Evolutionary conservation across 1,140 invertebrate genomes (phyloP).

Genomic region (Camponotus pennsylvanicus): DNA sequence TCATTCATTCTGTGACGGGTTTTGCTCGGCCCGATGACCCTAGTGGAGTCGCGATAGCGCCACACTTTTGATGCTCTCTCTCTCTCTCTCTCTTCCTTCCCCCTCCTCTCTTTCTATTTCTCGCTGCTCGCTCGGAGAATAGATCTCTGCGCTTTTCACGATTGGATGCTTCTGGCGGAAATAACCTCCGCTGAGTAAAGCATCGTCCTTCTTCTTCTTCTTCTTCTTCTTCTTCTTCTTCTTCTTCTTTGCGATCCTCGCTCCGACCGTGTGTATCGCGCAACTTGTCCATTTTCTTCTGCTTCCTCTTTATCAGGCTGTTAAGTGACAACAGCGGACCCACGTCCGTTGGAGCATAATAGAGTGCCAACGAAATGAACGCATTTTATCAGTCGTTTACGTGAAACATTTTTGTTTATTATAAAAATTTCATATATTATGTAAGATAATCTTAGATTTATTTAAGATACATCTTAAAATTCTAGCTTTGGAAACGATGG

Average conservation of each 20-base stretch:
- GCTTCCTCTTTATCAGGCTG: slow-evolving; percentile 37
- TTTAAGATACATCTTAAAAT: too few relatives aligned
- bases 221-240: background rate
- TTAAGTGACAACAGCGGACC: background rate
- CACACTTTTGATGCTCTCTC: slow-evolving; percentile 22
- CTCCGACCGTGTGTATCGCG: slow-evolving; percentile 19
- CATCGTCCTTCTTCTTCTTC: background rate
- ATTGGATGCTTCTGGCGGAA: slow-evolving; percentile 61
- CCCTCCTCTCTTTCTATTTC: background rate
- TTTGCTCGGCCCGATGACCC: slow-evolving; percentile 57
- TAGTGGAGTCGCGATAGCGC: slow-evolving; percentile 29
- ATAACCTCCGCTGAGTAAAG: slow-evolving; percentile 40
- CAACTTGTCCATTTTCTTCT: slow-evolving; percentile 39
- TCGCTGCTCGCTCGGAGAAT: slow-evolving; percentile 13
- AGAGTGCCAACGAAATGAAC: slow-evolving; percentile 2
- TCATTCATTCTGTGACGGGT: slow-evolving; percentile 16
- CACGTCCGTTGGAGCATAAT: background rate
- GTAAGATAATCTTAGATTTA: too few relatives aligned
- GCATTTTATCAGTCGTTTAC: background rate
- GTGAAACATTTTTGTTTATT: background rate
- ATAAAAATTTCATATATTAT: too few relatives aligned
- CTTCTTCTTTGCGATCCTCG: slow-evolving; percentile 13
- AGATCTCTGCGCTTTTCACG: slow-evolving; percentile 61
- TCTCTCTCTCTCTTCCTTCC: background rate
- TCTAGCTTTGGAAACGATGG: too few relatives aligned